Evolutionary conservation across 2,888 invertebrate genomes (phyloP).

Genomic region (Hesperia comma): DNA sequence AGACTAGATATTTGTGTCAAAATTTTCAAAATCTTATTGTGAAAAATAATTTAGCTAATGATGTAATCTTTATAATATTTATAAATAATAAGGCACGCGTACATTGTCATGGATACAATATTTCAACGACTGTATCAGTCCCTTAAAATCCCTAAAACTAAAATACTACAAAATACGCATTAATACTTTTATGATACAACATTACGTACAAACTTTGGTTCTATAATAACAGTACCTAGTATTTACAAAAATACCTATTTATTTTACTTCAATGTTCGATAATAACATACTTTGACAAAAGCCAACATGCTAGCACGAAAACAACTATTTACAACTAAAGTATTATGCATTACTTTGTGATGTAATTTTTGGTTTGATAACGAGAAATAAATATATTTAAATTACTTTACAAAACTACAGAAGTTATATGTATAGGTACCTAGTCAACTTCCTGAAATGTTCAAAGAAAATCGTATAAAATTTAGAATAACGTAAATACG

Average conservation of each 20-base stretch:
- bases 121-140: slow-evolving; percentile 5
- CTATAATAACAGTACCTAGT: slow-evolving; percentile 43
- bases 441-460: neutral
- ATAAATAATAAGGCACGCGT: slow-evolving; percentile 1
- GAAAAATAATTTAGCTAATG: neutral
- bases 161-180: slow-evolving; percentile 46
- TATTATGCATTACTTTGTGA: slow-evolving; percentile 29
- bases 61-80: neutral
- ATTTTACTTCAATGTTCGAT: neutral
- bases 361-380: slow-evolving; percentile 18
- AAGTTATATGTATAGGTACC: no score
- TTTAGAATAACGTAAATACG: no score
- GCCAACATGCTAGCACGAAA: slow-evolving; percentile 2
- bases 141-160: slow-evolving; percentile 17
- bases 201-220: slow-evolving; percentile 63
- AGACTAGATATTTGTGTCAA: slow-evolving; percentile 26
- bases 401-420: neutral
- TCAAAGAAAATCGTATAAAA: no score
- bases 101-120: slow-evolving; percentile 14
- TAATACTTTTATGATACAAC: slow-evolving; percentile 50
- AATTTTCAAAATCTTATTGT: neutral
- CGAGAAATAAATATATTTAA: slow-evolving; percentile 7
- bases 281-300: neutral
- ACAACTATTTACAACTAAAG: slow-evolving; percentile 42
- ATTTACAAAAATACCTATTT: slow-evolving; percentile 44